Evolutionary conservation across 2,888 invertebrate genomes (phyloP).

Genomic region (Eudemis profundana): DNA sequence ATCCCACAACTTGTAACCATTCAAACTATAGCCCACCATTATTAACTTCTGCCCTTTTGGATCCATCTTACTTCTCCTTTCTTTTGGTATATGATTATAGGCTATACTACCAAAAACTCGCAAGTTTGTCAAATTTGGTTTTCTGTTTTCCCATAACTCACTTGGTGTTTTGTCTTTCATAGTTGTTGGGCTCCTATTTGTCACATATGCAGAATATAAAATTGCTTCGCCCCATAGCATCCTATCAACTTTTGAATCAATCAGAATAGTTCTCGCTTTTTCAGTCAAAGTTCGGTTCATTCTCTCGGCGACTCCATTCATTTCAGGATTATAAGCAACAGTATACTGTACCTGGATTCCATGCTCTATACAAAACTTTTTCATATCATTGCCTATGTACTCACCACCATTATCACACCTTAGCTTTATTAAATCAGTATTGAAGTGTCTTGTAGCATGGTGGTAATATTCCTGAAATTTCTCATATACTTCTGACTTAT

Average conservation of each 20-base stretch:
- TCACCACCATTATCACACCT: conserved; percentile 17
- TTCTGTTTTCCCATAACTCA: no score
- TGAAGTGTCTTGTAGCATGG: conserved; percentile 41
- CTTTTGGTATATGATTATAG: conserved; percentile 46
- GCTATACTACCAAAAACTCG: conserved; percentile 47
- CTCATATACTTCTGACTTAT: no score
- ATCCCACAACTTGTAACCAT: conserved; percentile 19
- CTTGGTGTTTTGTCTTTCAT: conserved; percentile 7
- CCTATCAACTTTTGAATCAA: conserved; percentile 41
- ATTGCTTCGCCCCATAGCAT: conserved; percentile 41
- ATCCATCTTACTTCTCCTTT: conserved; percentile 35
- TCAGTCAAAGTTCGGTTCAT: conserved; percentile 46
- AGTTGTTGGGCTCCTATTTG: conserved; percentile 17
- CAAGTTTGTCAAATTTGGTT: no score
- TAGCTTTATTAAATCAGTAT: conserved; percentile 39
- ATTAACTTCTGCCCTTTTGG: conserved; percentile 26
- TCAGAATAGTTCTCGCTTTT: conserved; percentile 43
- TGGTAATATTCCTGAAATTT: no score
- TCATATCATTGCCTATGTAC: conserved; percentile 10
- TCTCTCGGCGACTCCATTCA: conserved; percentile 45
- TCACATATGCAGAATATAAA: conserved; percentile 25
- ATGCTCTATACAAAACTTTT: conserved; percentile 35
- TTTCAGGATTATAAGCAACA: conserved; percentile 46
- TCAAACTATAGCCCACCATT: conserved; percentile 25
- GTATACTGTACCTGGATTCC: conserved; percentile 39